These are phyloP conservation scores for Anoplopoma fimbria DNA, from an alignment of 2,113 vertebrate genomes.

Conservation along the genomic window DNA sequence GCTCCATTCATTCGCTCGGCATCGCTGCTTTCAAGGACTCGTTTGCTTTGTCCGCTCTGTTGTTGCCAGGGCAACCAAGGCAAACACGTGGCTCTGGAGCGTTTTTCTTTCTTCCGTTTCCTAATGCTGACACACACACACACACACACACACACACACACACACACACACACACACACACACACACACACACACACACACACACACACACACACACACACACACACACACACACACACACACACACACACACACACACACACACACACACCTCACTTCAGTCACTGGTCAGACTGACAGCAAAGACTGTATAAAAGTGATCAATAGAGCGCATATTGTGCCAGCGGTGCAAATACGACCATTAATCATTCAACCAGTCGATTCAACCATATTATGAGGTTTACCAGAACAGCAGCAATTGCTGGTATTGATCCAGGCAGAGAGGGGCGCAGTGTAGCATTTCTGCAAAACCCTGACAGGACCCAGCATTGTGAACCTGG, in stretches of 20 bases:
- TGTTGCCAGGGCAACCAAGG: conserved; percentile 81
- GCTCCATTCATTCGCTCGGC: conserved; percentile 69
- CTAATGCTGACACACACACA: conserved; percentile 23
- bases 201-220: not conserved
- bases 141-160: conserved; percentile 12
- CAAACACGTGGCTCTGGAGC: conserved; percentile 71
- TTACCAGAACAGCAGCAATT: conserved; percentile 35
- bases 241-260: conserved; percentile 8
- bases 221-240: conserved; percentile 16
- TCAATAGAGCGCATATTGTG: conserved; percentile 56
- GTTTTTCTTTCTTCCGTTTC: conserved; percentile 58
- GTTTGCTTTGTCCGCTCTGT: conserved; percentile 73
- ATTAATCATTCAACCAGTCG: conserved; percentile 56
- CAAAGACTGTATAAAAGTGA: conserved; percentile 33
- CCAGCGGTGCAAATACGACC: conserved; percentile 3
- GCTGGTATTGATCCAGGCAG: conserved; percentile 47
- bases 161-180: conserved; percentile 5
- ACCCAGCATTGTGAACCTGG: not conserved
- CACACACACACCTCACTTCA: conserved; percentile 3
- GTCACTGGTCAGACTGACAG: conserved; percentile 21
- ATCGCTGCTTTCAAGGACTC: conserved; percentile 79
- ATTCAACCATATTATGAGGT: conserved; percentile 45
- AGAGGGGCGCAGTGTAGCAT: not conserved
- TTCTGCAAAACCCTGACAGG: too few relatives aligned
- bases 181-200: conserved; percentile 14